These are phyloP conservation scores for Melieria crassipennis DNA, from an alignment of 2,888 invertebrate genomes.

Conservation along the genomic window DNA sequence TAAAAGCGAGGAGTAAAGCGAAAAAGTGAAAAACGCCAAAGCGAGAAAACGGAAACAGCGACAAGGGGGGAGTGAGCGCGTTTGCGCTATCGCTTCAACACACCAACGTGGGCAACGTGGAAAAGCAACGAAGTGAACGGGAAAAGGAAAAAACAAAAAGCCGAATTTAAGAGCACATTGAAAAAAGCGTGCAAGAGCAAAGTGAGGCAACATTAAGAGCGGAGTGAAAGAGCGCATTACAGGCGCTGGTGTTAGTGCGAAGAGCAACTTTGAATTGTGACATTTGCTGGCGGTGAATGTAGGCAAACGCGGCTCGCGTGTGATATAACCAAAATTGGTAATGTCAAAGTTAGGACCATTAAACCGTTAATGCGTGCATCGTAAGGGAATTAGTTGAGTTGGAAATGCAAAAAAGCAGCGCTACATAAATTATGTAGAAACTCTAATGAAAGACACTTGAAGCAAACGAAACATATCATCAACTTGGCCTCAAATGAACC, in stretches of 20 bases:
- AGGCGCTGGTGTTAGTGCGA: no score
- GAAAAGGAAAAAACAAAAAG: conserved; percentile 19
- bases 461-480: conserved; percentile 8
- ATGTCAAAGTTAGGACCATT: no score
- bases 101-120: neutral
- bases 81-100: neutral
- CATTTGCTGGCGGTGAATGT: no score
- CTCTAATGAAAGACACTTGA: neutral
- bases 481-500: conserved; percentile 1
- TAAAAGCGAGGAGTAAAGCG: conserved; percentile 8
- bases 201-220: no score
- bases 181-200: conserved; percentile 35
- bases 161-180: conserved; percentile 17
- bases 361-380: no score
- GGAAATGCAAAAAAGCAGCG: no score
- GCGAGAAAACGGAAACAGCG: conserved; percentile 8
- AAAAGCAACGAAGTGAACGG: conserved; percentile 1
- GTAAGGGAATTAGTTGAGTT: no score
- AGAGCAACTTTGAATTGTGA: no score
- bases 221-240: no score
- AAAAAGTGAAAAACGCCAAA: neutral
- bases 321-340: no score
- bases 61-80: conserved; percentile 8
- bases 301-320: no score
- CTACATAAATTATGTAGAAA: no score